Evolutionary conservation across 2,888 invertebrate genomes (phyloP).

Genomic region (Meghimatium bilineatum): DNA sequence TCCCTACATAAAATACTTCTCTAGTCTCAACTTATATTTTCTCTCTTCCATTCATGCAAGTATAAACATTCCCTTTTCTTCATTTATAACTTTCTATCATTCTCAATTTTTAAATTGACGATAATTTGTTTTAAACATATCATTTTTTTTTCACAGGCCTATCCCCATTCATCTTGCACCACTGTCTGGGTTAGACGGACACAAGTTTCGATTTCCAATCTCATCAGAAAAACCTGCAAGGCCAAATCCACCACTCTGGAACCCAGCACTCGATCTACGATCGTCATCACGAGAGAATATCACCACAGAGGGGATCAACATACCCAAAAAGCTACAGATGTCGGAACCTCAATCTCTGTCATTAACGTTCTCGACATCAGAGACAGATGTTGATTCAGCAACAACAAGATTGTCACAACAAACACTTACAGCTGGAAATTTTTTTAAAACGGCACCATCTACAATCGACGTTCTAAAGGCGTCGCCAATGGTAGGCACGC

Average conservation of each 20-base stretch:
- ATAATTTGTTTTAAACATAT: background rate
- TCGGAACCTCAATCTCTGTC: background rate
- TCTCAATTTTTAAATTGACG: no score
- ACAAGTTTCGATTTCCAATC: background rate
- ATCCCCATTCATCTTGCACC: constrained; percentile 40
- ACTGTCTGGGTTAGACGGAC: background rate
- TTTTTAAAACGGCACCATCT: background rate
- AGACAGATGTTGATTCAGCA: background rate
- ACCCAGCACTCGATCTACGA: constrained; percentile 42
- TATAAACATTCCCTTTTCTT: no score
- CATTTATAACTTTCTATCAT: no score
- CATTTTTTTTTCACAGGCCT: constrained; percentile 32
- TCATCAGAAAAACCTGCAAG: background rate
- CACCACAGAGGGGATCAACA: background rate
- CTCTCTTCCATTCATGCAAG: no score
- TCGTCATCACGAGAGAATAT: background rate
- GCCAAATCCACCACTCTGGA: constrained; percentile 32
- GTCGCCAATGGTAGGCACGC: background rate
- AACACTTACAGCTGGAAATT: background rate
- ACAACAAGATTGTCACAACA: background rate
- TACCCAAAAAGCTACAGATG: background rate
- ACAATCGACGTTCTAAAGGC: background rate
- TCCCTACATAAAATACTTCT: no score
- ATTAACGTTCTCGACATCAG: background rate
- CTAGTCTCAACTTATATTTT: no score